Evolutionary conservation across 2,113 vertebrate species (phyloP).

Genomic region (Toxotes chatareus): DNA sequence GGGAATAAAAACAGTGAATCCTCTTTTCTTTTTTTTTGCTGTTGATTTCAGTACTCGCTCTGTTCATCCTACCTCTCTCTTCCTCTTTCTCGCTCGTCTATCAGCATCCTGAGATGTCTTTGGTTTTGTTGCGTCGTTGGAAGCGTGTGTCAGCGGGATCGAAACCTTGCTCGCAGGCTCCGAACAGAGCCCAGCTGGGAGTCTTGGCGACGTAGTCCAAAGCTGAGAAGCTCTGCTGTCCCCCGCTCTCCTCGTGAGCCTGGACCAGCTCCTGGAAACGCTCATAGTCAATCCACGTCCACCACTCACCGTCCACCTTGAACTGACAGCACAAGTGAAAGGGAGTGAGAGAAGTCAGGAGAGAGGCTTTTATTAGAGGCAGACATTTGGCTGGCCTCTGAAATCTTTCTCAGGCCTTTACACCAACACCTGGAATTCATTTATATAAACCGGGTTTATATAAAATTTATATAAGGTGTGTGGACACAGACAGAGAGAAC

Average conservation of each 20-base stretch:
- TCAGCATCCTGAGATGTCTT: slow-evolving; percentile 92
- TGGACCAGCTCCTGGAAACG: slow-evolving; percentile 90
- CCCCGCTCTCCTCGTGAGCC: slow-evolving; percentile 78
- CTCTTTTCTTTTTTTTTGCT: not conserved
- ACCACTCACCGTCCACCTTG: slow-evolving; percentile 89
- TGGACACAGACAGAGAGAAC: too few relatives aligned
- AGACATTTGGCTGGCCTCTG: not conserved
- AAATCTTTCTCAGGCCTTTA: not conserved
- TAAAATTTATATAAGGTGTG: too few relatives aligned
- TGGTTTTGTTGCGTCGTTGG: slow-evolving; percentile 89
- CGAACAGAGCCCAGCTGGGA: slow-evolving; percentile 92
- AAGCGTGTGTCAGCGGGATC: slow-evolving; percentile 90
- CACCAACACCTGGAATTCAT: not conserved
- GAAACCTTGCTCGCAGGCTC: slow-evolving; percentile 89
- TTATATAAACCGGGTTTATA: not conserved
- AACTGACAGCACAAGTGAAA: slow-evolving; percentile 83
- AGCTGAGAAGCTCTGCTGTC: slow-evolving; percentile 84
- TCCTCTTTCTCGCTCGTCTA: not conserved
- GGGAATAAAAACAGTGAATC: slow-evolving; percentile 1
- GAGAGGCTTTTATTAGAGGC: not conserved
- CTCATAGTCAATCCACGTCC: slow-evolving; percentile 94
- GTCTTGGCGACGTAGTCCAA: slow-evolving; percentile 90
- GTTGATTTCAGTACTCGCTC: not conserved
- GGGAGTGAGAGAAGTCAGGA: not conserved
- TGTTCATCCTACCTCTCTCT: not conserved